Percentiles rank a stretch among this genome's conserved stretches.
These are phyloP conservation scores for Drosophila suzukii DNA, from an alignment of 1,140 invertebrate genomes.

Conservation along the genomic window DNA sequence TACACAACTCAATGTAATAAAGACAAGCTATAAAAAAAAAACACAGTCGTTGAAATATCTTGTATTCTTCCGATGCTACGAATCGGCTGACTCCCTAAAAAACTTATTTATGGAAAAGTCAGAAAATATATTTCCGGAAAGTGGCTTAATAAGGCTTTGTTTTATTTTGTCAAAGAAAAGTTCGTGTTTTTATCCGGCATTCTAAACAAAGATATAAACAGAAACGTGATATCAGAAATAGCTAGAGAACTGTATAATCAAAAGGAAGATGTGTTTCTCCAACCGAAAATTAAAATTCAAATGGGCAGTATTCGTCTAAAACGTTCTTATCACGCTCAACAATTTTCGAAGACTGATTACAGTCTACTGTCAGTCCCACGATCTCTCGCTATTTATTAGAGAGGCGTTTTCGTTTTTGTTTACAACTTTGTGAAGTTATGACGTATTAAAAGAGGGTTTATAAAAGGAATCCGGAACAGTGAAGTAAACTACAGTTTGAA, in stretches of 20 bases:
- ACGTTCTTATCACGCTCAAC: slow-evolving; percentile 56
- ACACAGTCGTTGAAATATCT: no score
- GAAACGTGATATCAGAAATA: slow-evolving; percentile 6
- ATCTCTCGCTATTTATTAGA: slow-evolving; percentile 18
- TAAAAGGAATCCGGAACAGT: slow-evolving; percentile 11
- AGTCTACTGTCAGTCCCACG: slow-evolving; percentile 31
- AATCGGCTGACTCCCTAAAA: no score
- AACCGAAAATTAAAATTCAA: slow-evolving; percentile 25
- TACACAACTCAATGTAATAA: no score
- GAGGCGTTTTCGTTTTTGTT: slow-evolving; percentile 23
- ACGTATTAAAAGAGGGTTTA: neutral
- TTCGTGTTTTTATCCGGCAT: no score
- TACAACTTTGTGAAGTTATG: neutral
- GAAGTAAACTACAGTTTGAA: slow-evolving; percentile 3
- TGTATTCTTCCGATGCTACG: no score
- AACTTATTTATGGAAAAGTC: no score
- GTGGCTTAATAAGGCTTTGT: no score
- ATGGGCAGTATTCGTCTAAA: slow-evolving; percentile 21
- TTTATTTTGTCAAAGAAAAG: no score
- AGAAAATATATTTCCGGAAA: no score
- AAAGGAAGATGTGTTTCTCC: neutral
- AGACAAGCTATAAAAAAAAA: no score
- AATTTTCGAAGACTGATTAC: slow-evolving; percentile 50
- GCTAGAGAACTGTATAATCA: neutral
- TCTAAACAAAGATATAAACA: slow-evolving; percentile 13